A percentile compares a stretch with the other conserved stretches of the same genome.
Conservation (phyloP, 2,888 invertebrate genomes). For the Coremacera marginata region DNA sequence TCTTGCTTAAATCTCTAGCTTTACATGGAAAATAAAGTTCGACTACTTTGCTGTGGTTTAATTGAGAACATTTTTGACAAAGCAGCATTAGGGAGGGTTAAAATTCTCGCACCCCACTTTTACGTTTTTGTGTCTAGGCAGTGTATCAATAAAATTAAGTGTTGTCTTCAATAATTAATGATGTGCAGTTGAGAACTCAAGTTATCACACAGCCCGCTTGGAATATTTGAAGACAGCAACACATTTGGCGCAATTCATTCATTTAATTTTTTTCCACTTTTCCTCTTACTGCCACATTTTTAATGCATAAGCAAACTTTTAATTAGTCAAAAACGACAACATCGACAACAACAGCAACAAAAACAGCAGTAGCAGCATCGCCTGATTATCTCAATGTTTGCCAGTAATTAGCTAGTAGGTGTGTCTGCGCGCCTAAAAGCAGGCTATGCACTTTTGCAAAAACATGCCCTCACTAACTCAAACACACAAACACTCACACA, state of each 20-base stretch:
- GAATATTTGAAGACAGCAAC: not conserved
- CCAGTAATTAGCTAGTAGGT: conserved; percentile 58
- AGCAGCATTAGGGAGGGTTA: not conserved
- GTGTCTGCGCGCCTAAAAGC: conserved; percentile 54
- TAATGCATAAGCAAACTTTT: conserved; percentile 47
- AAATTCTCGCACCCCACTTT: not conserved
- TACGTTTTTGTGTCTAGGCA: not conserved
- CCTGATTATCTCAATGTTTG: conserved; percentile 51
- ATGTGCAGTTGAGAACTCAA: not conserved
- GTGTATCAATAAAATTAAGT: conserved; percentile 30
- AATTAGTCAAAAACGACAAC: conserved; percentile 58
- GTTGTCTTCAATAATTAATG: conserved; percentile 24
- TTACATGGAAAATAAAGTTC: conserved; percentile 8
- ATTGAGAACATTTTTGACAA: not conserved
- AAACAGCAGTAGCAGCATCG: not conserved
- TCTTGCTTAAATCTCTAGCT: not conserved
- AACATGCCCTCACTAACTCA: conserved; percentile 10
- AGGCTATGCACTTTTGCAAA: conserved; percentile 33
- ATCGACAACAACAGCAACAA: not conserved
- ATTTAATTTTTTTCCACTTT: not conserved
- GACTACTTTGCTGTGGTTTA: conserved; percentile 22
- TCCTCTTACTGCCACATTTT: too few relatives aligned
- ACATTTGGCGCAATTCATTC: not conserved
- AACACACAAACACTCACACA: conserved; percentile 1
- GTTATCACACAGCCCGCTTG: conserved; percentile 12